These are phyloP conservation scores for Macrocentrus cingulum DNA, from an alignment of 1,140 invertebrate species.

Conservation along the genomic window DNA sequence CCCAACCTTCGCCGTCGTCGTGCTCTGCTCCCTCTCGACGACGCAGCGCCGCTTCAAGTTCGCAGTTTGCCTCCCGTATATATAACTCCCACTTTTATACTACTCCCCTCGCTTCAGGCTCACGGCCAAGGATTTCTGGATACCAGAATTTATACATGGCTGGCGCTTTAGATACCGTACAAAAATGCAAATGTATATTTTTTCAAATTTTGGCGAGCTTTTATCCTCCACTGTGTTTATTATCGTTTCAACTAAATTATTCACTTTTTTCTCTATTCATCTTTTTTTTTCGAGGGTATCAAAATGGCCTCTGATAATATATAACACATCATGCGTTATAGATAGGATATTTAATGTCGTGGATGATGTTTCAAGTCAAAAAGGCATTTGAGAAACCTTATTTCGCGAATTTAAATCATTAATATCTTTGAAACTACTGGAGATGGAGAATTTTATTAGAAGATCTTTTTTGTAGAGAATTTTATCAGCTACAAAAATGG, in stretches of 20 bases:
- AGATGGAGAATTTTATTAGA: no score
- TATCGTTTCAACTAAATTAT: slow-evolving; percentile 1
- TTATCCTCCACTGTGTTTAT: not conserved
- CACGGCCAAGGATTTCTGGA: slow-evolving; percentile 23
- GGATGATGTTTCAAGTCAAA: no score
- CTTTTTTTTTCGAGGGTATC: no score
- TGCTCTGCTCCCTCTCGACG: slow-evolving; percentile 2
- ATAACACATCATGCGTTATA: no score
- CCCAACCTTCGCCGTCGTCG: slow-evolving; percentile 49
- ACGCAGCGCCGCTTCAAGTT: slow-evolving; percentile 14
- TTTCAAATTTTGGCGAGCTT: not conserved
- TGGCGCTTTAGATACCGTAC: not conserved
- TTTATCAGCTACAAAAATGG: no score
- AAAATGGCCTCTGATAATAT: no score
- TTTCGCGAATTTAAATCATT: no score
- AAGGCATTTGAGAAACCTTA: no score
- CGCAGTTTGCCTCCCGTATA: no score
- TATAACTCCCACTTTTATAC: slow-evolving; percentile 12
- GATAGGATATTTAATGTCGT: no score
- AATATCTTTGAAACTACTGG: no score
- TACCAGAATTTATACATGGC: not conserved
- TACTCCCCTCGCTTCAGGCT: slow-evolving; percentile 7
- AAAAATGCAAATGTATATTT: slow-evolving; percentile 3
- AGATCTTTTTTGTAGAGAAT: no score
- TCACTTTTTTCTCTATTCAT: not conserved